A percentile compares a stretch with the other conserved stretches of the same genome.
phyloP scores from a whole-genome alignment of 2,113 vertebrate species.

The Rallus limicola region DNA sequence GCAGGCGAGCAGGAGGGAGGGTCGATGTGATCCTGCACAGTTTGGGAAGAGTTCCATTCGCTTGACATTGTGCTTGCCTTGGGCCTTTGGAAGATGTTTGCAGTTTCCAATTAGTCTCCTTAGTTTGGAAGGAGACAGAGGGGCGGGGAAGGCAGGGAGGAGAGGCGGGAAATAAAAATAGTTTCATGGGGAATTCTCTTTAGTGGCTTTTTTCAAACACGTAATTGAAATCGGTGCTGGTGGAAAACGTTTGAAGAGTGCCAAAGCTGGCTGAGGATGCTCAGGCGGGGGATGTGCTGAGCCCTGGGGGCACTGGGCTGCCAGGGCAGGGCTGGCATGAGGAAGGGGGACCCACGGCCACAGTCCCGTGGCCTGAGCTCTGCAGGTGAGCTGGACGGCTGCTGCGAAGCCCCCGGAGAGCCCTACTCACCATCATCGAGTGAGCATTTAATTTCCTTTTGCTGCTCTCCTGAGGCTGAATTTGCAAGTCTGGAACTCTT shows the following conservation, averaged over 20 bases:
- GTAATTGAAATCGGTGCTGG: background rate
- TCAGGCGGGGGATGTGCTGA: background rate
- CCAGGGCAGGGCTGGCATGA: background rate
- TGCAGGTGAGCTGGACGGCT: background rate
- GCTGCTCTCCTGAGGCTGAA: background rate
- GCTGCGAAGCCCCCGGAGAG: background rate
- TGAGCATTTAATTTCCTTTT: background rate
- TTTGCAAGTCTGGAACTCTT: background rate
- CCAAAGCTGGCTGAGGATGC: background rate
- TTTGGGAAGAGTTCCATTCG: background rate
- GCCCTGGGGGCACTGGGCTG: background rate
- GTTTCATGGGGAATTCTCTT: constrained; percentile 48
- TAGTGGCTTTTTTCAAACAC: constrained; percentile 29
- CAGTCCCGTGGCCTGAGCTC: background rate
- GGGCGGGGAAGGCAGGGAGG: background rate
- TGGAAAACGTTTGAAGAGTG: background rate
- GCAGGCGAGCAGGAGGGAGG: background rate
- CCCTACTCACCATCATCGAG: background rate
- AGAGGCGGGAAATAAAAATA: background rate
- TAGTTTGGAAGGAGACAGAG: background rate
- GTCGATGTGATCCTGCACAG: accelerated
- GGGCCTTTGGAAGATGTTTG: constrained; percentile 36
- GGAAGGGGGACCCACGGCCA: accelerated
- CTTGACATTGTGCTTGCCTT: background rate
- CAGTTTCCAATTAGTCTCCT: constrained; percentile 35